Conservation (phyloP, 23 tunicate genomes). For the Styela clava region DNA sequence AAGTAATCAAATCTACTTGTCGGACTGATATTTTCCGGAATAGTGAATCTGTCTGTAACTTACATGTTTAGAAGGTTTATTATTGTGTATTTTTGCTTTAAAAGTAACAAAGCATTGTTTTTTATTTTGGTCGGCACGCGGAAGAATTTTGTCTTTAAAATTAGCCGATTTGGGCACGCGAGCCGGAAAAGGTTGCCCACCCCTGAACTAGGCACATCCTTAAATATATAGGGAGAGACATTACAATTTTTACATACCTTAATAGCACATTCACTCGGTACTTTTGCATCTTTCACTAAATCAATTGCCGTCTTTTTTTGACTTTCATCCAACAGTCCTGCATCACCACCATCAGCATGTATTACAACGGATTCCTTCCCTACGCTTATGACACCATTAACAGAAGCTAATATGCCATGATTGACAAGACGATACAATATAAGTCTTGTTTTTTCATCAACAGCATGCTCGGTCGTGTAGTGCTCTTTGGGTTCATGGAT, state of each 20-base stretch:
- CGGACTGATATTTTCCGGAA: no score
- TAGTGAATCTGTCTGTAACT: no score
- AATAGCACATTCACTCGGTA: conserved; percentile 79
- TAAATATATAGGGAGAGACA: no score
- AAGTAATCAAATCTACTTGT: no score
- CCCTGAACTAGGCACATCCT: no score
- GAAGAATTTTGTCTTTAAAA: no score
- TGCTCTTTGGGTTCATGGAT: conserved; percentile 83
- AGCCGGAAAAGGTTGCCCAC: no score
- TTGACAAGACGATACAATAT: conserved; percentile 70
- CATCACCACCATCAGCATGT: conserved; percentile 90
- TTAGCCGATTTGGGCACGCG: no score
- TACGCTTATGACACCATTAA: conserved; percentile 70
- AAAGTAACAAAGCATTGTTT: no score
- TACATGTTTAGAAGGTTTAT: no score
- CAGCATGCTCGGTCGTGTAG: conserved; percentile 87
- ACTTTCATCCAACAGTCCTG: conserved; percentile 30
- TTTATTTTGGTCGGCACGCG: no score
- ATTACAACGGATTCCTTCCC: conserved; percentile 97
- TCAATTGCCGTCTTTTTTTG: conserved; percentile 5
- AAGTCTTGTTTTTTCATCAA: conserved; percentile 81
- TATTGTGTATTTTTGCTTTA: no score
- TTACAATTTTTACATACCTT: conserved; percentile 51
- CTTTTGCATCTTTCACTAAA: background rate
- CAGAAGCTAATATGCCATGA: conserved; percentile 64